Base-by-base conservation (phyloP, 2,888 invertebrate genomes). In the Strigamia crassipes region DNA sequence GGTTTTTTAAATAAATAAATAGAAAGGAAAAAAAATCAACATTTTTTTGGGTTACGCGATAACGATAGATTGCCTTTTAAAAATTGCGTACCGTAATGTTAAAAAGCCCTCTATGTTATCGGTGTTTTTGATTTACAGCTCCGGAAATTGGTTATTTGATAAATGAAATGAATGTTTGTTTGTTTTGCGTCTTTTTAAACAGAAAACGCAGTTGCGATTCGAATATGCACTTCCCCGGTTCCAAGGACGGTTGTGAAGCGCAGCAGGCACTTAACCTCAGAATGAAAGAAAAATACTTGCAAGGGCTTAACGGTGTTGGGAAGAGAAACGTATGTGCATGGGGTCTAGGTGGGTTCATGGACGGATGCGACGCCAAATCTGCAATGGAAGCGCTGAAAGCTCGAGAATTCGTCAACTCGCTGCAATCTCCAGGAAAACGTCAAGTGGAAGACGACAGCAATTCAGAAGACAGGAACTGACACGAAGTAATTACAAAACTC, bases 341-440 rank as follows among this genome's bases (percentile, higher is more conserved):
- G 73, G 73, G 73, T 2, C 13, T 31, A 13, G 23, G 23, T n/a
- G 73, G 73, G n/a, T 73, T 73, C 73, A 73, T 73, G 73, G 73
- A 73, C 73, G 73, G 73, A 31, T 73, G 73, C 13, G 73, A 73
- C 8, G 73, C 73, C 15, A 31, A 73, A 13, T 73, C 73, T 31
- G 73, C 73, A 31, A 12, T 73, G 15, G 73, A 73, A 73, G 73
- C 73, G 12, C 1, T 73, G 13, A 73, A 73, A 73, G 31, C 27
- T 27, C 73, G 23, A 12, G 31, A 73, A 9, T 73, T 27, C n/a
- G 1, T 73, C 27, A 73, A n/a, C 13, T 73, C 73, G 1, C 12
- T 73, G 5, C 73, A 73, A 73, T 73, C 73, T 1, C 73, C 73
- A 15, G 73, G 73, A 31, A 73, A 73, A 73, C 73, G 73, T 8